Percentiles rank a stretch among this genome's conserved stretches.
Evolutionary conservation across 1,140 invertebrate species (phyloP).

Genomic region (Pristionchus pacificus): DNA sequence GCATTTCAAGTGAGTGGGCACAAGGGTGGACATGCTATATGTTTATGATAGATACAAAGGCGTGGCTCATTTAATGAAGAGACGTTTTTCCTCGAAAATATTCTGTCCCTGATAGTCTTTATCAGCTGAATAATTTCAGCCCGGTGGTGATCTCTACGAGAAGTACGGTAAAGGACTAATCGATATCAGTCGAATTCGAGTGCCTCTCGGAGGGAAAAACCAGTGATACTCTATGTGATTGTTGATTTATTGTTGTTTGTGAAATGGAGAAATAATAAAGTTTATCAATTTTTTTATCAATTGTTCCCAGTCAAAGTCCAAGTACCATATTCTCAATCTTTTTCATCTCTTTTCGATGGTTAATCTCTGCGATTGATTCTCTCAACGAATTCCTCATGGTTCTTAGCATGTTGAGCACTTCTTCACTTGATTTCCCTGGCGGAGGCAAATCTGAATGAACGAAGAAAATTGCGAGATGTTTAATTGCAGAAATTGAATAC

Average conservation of each 20-base stretch:
- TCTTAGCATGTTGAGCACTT: not conserved
- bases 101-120: no score
- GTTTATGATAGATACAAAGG: no score
- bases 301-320: not conserved
- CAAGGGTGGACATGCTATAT: no score
- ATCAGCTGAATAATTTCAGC: no score
- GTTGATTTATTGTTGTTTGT: not conserved
- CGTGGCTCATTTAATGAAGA: no score
- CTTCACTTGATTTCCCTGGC: no score
- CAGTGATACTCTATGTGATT: not conserved
- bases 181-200: conserved; percentile 35
- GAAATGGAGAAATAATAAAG: not conserved
- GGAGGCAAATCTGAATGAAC: not conserved
- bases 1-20: conserved; percentile 42
- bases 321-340: conserved; percentile 2
- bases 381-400: no score
- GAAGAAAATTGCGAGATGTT: not conserved
- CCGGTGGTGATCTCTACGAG: conserved; percentile 48
- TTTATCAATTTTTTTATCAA: not conserved
- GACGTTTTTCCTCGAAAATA: no score
- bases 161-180: conserved; percentile 51
- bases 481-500: not conserved
- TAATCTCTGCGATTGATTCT: not conserved
- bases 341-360: not conserved
- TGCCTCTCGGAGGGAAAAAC: conserved; percentile 10